Conservation (phyloP, 2,888 invertebrate genomes). For the Caprella mutica region DNA sequence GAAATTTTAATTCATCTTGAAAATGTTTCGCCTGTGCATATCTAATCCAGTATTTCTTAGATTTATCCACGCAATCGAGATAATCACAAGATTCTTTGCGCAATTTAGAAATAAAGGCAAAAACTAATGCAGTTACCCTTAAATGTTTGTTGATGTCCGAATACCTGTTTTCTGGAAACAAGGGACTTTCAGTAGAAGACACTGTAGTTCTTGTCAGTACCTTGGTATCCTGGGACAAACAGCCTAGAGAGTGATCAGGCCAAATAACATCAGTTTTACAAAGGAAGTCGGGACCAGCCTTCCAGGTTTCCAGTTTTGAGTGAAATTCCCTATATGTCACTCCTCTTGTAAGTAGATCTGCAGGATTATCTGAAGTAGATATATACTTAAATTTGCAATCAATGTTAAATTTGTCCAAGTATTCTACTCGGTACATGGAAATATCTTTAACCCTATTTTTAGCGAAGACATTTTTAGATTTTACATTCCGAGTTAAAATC, state of each 20-base stretch:
- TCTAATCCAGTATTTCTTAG: neutral
- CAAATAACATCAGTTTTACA: neutral
- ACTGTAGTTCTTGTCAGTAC: neutral
- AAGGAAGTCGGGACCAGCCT: neutral
- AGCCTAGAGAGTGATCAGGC: neutral
- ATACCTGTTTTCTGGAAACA: neutral
- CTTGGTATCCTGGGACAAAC: neutral
- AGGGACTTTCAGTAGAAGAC: neutral
- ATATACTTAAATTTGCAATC: neutral
- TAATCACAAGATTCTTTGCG: neutral
- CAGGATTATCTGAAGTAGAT: neutral
- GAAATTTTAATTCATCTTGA: neutral
- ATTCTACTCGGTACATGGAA: too few relatives aligned
- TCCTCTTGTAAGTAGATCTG: slow-evolving; percentile 10
- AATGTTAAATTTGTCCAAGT: neutral
- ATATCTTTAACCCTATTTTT: slow-evolving; percentile 5
- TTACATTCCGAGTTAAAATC: neutral
- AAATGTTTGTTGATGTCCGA: neutral
- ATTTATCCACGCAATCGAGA: neutral
- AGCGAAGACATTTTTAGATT: neutral
- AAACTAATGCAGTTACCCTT: neutral
- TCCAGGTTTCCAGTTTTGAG: neutral
- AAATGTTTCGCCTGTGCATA: neutral
- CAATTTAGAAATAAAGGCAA: neutral
- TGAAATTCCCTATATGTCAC: neutral